Evolutionary conservation across 2,113 vertebrate genomes (phyloP).

Genomic region (Apistogramma diplotaenia): DNA sequence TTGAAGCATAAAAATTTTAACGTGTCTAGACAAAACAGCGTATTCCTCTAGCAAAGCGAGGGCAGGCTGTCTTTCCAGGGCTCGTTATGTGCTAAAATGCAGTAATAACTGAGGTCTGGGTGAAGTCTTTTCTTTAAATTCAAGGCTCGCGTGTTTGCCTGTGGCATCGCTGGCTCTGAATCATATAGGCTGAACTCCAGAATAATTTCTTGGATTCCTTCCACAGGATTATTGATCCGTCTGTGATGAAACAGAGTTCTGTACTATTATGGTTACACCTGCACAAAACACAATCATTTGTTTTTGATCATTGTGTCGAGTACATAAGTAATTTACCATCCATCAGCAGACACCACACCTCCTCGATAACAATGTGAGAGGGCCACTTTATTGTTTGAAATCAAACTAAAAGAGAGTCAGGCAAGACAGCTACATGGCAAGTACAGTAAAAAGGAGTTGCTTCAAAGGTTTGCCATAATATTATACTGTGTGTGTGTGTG

Average conservation of each 20-base stretch:
- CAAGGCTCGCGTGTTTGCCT: constrained; percentile 42
- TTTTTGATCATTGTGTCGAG: constrained; percentile 59
- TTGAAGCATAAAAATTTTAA: constrained; percentile 59
- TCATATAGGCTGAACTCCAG: constrained; percentile 50
- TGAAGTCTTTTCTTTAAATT: constrained; percentile 66
- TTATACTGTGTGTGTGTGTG: background rate
- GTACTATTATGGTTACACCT: constrained; percentile 61
- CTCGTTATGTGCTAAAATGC: constrained; percentile 51
- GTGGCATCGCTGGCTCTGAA: constrained; percentile 47
- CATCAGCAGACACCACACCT: constrained; percentile 26
- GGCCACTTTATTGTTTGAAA: constrained; percentile 9
- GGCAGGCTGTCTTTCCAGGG: constrained; percentile 36
- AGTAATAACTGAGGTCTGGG: constrained; percentile 45
- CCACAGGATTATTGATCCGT: constrained; percentile 67
- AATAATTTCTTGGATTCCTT: constrained; percentile 63
- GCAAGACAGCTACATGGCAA: background rate
- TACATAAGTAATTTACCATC: constrained; percentile 39
- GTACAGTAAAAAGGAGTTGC: background rate
- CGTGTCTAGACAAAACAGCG: constrained; percentile 56
- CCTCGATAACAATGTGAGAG: background rate
- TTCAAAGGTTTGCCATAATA: background rate
- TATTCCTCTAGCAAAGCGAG: constrained; percentile 22
- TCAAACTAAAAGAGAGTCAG: background rate
- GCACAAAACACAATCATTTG: constrained; percentile 50
- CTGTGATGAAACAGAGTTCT: constrained; percentile 63